phyloP scores from a whole-genome alignment of 2,797 vertebrate genomes.

The Mus minutoides region DNA sequence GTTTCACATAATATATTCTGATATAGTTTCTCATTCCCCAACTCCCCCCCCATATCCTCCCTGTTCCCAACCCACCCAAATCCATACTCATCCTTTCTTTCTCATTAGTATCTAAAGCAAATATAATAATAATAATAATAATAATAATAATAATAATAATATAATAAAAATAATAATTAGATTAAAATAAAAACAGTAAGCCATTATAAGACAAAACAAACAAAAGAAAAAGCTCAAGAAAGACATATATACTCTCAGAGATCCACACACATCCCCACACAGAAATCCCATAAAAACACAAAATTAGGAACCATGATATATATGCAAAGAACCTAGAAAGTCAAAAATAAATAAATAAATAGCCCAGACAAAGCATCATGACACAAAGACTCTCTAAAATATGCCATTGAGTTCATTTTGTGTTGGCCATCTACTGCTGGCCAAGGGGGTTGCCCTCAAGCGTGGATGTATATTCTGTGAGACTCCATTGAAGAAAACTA shows the following conservation, averaged over 20 bases:
- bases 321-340: background rate
- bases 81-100: background rate
- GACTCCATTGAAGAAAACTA: no score
- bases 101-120: background rate
- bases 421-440: background rate
- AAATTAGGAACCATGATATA: background rate
- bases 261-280: background rate
- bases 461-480: background rate
- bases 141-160: background rate
- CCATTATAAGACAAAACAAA: background rate
- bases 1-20: background rate
- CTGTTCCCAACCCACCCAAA: background rate
- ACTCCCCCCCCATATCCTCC: background rate
- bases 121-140: background rate
- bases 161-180: background rate
- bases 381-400: background rate
- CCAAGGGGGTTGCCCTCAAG: no score
- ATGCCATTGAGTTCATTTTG: background rate
- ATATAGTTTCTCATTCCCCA: background rate
- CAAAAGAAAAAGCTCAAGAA: background rate
- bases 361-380: background rate
- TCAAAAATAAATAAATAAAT: background rate
- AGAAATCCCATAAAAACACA: background rate
- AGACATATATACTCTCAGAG: background rate
- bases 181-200: background rate